Evolutionary conservation across 2,888 invertebrate genomes (phyloP), one percentile per base, ranked within the genome.

Genomic region (Nomada ruficornis): DNA sequence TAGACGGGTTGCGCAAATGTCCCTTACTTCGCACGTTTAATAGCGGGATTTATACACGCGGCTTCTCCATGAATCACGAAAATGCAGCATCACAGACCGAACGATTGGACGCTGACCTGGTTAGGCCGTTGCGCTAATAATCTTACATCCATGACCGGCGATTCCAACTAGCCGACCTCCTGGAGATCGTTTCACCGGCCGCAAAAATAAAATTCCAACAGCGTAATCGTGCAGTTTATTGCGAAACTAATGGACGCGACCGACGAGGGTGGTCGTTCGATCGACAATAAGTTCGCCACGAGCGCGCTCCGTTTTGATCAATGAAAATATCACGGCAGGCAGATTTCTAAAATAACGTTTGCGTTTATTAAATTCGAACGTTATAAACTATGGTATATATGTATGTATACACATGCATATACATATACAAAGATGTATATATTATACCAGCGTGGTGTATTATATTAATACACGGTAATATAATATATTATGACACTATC

Each of bases 1-100:
- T 65, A 84, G 85, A 88, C 84, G 77, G 57, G 75, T 86, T 80
- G 85, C 83, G 83, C 73, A 86, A 85, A 83, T 42, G 64, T 62
- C 60, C 67, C 54, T 80, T 69, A n/a, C 54, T 75, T 68, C 70
- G 47, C 73, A 29, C 36, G 68, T 76, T 76, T 72, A 83, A 65
- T n/a, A 26, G 59, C 36, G 15, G 44, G 26, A 70, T 60, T 13
- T 11, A 15, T 47, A 29, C 75, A 42, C 42, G 20, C 20, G 36
- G 47, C 15, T 23, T 68, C 72, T 63, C 50, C 36, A 55, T 10
- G 62, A 76, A 76, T 82, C 68, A 54, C 65, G 55, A 42, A 82
- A 86, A 85, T 85, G 15, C n/a, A 2, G 42, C 18, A 10, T n/a
- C 23, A 13, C 9, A 20, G 42, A 5, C 11, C 15, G 44, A 57